A percentile compares a stretch with the other conserved stretches of the same genome.
Evolutionary conservation across 2,888 invertebrate genomes (phyloP).

Genomic region (Phrixothrix hirtus): DNA sequence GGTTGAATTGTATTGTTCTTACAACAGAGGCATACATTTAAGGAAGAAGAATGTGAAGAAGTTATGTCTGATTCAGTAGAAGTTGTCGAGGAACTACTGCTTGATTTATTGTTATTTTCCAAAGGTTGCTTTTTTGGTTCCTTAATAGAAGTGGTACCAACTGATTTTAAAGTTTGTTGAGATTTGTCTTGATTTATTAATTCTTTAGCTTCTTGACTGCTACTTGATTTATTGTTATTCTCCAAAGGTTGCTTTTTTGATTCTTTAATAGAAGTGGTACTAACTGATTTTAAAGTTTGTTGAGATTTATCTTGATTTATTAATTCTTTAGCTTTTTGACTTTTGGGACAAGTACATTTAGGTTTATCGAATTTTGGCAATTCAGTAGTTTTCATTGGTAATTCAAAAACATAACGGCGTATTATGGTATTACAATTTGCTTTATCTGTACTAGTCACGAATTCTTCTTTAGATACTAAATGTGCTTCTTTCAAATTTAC

Average conservation of each 20-base stretch:
- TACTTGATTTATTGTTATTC: no score
- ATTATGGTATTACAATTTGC: conserved; percentile 4
- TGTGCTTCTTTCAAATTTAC: conserved; percentile 14
- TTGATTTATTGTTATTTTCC: no score
- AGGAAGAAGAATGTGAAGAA: neutral
- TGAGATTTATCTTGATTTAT: neutral
- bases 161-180: neutral
- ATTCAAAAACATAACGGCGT: conserved; percentile 26
- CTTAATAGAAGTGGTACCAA: neutral
- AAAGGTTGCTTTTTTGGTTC: neutral
- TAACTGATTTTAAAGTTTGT: neutral
- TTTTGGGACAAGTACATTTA: neutral
- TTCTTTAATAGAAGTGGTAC: neutral
- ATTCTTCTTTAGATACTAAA: conserved; percentile 10
- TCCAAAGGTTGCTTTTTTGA: neutral
- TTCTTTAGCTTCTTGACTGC: no score
- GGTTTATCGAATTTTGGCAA: neutral
- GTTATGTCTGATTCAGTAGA: neutral
- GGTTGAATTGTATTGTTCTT: neutral
- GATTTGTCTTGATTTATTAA: no score
- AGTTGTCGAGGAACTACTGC: neutral
- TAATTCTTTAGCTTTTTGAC: no score
- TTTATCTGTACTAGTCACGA: neutral
- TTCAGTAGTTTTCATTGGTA: conserved; percentile 19
- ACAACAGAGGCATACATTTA: conserved; percentile 9